These are phyloP conservation scores for Archilochus colubris DNA, from an alignment of 2,113 vertebrate genomes.

Conservation along the genomic window DNA sequence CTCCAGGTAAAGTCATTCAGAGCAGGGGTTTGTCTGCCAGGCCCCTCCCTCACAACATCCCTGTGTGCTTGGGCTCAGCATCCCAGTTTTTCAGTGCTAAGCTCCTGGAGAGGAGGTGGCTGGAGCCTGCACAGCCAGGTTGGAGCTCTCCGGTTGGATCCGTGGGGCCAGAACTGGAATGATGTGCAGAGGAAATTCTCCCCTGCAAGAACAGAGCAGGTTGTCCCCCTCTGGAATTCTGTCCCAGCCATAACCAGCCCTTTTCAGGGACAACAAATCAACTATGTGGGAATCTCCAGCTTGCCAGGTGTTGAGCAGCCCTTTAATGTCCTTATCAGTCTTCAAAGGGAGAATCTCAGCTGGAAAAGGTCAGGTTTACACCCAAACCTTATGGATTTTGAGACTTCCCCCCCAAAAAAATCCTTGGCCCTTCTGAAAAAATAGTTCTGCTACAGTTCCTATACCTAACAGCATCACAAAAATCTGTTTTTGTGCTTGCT, in stretches of 20 bases:
- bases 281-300: neutral
- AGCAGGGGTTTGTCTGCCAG: conserved; percentile 36
- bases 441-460: neutral
- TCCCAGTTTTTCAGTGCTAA: neutral
- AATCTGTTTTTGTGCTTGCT: too few relatives aligned
- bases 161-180: neutral
- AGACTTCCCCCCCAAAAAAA: neutral
- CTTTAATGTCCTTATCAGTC: neutral
- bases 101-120: neutral
- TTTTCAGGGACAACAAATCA: neutral
- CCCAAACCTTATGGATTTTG: neutral
- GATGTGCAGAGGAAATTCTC: neutral
- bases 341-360: neutral
- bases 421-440: neutral
- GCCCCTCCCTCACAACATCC: neutral
- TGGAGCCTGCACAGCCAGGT: neutral
- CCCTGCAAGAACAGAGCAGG: neutral
- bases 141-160: accelerated
- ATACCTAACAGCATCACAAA: neutral
- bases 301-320: neutral
- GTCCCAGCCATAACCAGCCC: neutral
- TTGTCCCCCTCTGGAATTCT: neutral
- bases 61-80: neutral
- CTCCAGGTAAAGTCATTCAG: conserved; percentile 75
- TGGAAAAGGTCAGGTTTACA: neutral